phyloP scores from a whole-genome alignment of 1,140 invertebrate species.

The Dinothrombium tinctorium region DNA sequence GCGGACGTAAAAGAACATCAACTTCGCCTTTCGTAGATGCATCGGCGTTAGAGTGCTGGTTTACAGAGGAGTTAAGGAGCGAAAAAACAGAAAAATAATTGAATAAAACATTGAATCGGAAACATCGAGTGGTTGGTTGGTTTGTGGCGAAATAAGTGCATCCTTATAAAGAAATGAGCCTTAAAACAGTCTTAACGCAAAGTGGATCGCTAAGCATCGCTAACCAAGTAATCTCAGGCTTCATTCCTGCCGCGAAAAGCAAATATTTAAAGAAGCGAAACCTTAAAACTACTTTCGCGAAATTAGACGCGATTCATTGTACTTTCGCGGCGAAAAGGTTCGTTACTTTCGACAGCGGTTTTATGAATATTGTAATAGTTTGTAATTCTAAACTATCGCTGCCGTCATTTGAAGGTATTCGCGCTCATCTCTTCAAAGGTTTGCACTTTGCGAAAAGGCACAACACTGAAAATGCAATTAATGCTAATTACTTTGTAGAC shows the following conservation, averaged over 20 bases:
- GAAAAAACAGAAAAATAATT: neutral
- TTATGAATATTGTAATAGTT: no score
- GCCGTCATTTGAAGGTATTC: no score
- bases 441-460: no score
- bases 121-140: neutral
- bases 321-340: no score
- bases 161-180: neutral
- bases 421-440: no score
- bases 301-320: no score
- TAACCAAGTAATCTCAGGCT: neutral
- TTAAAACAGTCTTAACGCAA: neutral
- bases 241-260: conserved; percentile 1
- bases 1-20: conserved; percentile 99
- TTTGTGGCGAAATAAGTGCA: neutral
- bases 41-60: conserved; percentile 85
- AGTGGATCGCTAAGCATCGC: neutral
- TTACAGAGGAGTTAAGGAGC: conserved; percentile 21
- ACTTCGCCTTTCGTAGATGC: conserved; percentile 97
- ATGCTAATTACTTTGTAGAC: no score
- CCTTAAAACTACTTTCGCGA: no score
- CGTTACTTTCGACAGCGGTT: no score
- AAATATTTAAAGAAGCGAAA: no score
- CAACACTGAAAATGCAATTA: no score
- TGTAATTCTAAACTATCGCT: no score
- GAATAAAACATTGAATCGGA: neutral